A percentile compares a stretch with the other conserved stretches of the same genome.
Conservation (phyloP, 2,888 invertebrate genomes). For the Ophioninae sp. region DNA sequence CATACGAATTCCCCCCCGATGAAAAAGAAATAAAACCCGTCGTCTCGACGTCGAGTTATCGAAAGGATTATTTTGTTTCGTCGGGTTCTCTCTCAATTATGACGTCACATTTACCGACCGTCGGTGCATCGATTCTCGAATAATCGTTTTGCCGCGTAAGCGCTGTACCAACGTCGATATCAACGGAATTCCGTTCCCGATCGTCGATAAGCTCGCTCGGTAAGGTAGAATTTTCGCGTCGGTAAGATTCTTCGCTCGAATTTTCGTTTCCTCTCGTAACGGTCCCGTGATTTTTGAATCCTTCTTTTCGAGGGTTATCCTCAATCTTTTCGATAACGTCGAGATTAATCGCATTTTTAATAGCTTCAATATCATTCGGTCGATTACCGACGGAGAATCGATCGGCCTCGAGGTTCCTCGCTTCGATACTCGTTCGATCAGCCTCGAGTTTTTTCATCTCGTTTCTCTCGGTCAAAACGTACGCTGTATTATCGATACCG, state of each 20-base stretch:
- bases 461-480: slow-evolving; percentile 61
- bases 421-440: background rate
- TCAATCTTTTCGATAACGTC: slow-evolving; percentile 70
- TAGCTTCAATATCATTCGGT: slow-evolving; percentile 66
- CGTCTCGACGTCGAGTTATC: background rate
- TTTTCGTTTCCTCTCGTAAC: slow-evolving; percentile 8
- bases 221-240: background rate
- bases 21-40: background rate
- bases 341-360: slow-evolving; percentile 73
- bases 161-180: slow-evolving; percentile 65
- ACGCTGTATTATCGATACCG: slow-evolving; percentile 60
- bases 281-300: background rate
- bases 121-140: slow-evolving; percentile 9
- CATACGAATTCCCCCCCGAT: background rate
- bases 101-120: slow-evolving; percentile 65
- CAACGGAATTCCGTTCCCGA: background rate
- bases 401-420: slow-evolving; percentile 26
- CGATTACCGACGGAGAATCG: background rate
- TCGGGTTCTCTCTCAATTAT: slow-evolving; percentile 69
- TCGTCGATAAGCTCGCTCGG: slow-evolving; percentile 6
- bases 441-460: slow-evolving; percentile 60
- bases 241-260: background rate
- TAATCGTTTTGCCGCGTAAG: slow-evolving; percentile 60
- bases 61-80: slow-evolving; percentile 49
- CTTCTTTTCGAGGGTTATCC: slow-evolving; percentile 6